Conservation (phyloP, 2,797 vertebrate genomes). For the Ceryle rudis region DNA sequence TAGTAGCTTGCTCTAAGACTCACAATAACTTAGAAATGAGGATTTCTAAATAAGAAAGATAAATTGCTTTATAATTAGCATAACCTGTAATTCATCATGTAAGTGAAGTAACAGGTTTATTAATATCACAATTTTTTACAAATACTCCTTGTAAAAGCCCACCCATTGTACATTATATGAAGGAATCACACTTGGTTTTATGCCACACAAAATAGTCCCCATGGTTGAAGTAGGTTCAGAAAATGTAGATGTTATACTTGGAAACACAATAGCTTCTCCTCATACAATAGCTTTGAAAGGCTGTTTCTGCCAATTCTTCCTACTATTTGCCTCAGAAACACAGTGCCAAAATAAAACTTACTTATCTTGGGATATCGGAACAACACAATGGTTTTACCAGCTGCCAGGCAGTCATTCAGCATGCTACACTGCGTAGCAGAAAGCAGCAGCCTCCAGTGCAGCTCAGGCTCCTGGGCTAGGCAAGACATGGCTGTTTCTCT, state of each 20-base stretch:
- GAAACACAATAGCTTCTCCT: not conserved
- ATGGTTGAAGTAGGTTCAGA: not conserved
- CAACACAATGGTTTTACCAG: not conserved
- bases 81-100: slow-evolving; percentile 39
- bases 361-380: not conserved
- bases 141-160: not conserved
- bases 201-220: not conserved
- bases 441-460: not conserved
- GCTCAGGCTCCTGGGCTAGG: not conserved
- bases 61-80: slow-evolving; percentile 57
- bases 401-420: not conserved
- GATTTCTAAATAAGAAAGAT: slow-evolving; percentile 38
- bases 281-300: not conserved
- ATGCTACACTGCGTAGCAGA: too few species aligned
- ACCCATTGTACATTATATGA: not conserved
- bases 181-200: not conserved
- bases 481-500: not conserved
- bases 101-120: not conserved
- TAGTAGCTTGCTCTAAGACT: slow-evolving; percentile 8
- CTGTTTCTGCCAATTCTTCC: not conserved
- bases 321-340: not conserved
- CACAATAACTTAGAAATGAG: slow-evolving; percentile 9
- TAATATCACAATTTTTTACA: not conserved
- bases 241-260: not conserved
- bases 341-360: not conserved